These are phyloP conservation scores for Pseudeuparius sepicola DNA, from an alignment of 2,888 invertebrate species.

Conservation along the genomic window DNA sequence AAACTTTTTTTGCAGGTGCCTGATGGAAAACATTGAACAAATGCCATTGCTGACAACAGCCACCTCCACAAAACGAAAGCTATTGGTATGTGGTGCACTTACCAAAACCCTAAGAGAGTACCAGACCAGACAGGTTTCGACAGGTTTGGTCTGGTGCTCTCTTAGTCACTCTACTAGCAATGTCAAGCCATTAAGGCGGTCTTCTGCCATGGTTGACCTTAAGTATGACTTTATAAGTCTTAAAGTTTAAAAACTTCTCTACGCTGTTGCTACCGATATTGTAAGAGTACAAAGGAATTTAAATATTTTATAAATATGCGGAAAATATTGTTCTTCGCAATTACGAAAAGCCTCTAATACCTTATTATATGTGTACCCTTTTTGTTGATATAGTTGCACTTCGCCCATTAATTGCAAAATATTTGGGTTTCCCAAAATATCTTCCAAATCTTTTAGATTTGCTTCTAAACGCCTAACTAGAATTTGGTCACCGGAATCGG, in stretches of 20 bases:
- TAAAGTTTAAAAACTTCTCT: constrained; percentile 1
- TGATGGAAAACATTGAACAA: too few species aligned
- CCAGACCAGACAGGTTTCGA: too few species aligned
- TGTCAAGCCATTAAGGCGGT: constrained; percentile 1
- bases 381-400: constrained; percentile 2
- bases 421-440: constrained; percentile 1
- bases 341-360: constrained; percentile 2
- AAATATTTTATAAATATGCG: constrained; percentile 2
- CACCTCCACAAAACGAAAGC: too few species aligned
- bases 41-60: too few species aligned
- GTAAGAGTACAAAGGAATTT: constrained; percentile 2
- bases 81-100: too few species aligned
- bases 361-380: constrained; percentile 2
- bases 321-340: constrained; percentile 2
- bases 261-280: constrained; percentile 1
- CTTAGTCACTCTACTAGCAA: too few species aligned
- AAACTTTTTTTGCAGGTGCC: too few species aligned
- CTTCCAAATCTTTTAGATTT: background rate
- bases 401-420: constrained; percentile 3
- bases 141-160: too few species aligned
- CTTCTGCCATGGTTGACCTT: background rate
- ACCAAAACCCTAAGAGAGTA: too few species aligned
- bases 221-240: constrained; percentile 2
- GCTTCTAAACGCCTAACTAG: too few species aligned
- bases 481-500: too few species aligned